Evolutionary conservation across 1,140 invertebrate species (phyloP).

Genomic region (Megalonaias nervosa): DNA sequence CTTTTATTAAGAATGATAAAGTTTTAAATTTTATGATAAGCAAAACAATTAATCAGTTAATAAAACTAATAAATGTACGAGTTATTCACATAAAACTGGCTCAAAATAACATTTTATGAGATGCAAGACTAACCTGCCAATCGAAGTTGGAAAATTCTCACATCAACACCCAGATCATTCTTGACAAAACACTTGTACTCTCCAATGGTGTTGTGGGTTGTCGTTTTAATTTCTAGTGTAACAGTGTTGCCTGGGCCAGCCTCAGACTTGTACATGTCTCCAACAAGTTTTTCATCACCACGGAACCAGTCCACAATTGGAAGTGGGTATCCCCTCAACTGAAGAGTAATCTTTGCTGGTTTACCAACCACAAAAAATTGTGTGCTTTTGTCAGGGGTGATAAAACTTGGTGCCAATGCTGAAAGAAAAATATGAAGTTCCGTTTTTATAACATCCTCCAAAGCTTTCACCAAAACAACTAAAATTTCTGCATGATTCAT

Average conservation of each 20-base stretch:
- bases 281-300: slow-evolving; percentile 83
- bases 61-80: no score
- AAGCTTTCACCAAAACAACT: no score
- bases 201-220: slow-evolving; percentile 83
- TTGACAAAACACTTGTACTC: slow-evolving; percentile 92
- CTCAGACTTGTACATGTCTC: slow-evolving; percentile 86
- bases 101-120: no score
- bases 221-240: slow-evolving; percentile 58
- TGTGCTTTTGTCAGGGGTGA: slow-evolving; percentile 34
- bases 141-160: slow-evolving; percentile 86
- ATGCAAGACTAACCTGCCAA: slow-evolving; percentile 77
- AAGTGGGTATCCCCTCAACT: slow-evolving; percentile 53
- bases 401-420: slow-evolving; percentile 55
- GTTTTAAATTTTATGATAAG: no score
- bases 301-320: slow-evolving; percentile 85
- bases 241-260: slow-evolving; percentile 77
- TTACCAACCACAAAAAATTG: slow-evolving; percentile 56
- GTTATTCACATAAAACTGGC: no score
- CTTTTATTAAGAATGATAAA: no score
- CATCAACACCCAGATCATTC: slow-evolving; percentile 91
- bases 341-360: slow-evolving; percentile 47
- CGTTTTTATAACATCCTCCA: background rate
- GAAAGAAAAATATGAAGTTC: slow-evolving; percentile 13
- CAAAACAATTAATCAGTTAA: no score
- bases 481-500: no score